Evolutionary conservation across 2,113 vertebrate species (phyloP).

Genomic region (Sitta europaea): DNA sequence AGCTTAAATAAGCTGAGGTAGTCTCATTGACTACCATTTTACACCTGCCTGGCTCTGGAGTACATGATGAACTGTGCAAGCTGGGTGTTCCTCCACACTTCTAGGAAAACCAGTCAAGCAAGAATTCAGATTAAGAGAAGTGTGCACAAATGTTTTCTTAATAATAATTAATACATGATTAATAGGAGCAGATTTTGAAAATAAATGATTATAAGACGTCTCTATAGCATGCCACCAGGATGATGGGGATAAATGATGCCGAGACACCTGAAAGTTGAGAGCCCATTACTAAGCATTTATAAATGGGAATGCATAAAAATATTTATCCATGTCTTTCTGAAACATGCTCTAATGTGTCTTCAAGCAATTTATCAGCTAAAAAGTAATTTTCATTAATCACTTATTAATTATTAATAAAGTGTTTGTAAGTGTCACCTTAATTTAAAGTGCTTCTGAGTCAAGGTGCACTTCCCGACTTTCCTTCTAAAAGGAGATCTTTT

Average conservation of each 20-base stretch:
- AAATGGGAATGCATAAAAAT: conserved; percentile 60
- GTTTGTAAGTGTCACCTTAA: conserved; percentile 53
- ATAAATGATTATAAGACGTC: conserved; percentile 46
- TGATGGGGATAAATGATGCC: conserved; percentile 49
- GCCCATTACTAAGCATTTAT: conserved; percentile 63
- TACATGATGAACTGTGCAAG: neutral
- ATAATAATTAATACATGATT: conserved; percentile 66
- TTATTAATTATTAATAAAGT: conserved; percentile 72
- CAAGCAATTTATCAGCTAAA: conserved; percentile 60
- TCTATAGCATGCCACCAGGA: conserved; percentile 8
- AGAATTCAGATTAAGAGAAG: conserved; percentile 30
- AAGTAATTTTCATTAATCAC: conserved; percentile 63
- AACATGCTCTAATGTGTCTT: conserved; percentile 33
- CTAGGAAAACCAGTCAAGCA: neutral
- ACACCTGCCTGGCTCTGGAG: neutral
- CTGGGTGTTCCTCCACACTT: neutral
- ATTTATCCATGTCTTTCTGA: conserved; percentile 63
- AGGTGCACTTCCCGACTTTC: neutral
- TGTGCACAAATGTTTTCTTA: conserved; percentile 62
- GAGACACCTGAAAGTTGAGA: conserved; percentile 64
- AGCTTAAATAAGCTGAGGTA: neutral
- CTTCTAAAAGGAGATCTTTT: neutral
- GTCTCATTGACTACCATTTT: neutral
- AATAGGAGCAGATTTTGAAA: conserved; percentile 58
- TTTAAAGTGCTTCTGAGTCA: conserved; percentile 33